Percentiles rank a stretch among this genome's conserved stretches.
Conservation (phyloP, 2,888 invertebrate species). For the Leucania comma region DNA sequence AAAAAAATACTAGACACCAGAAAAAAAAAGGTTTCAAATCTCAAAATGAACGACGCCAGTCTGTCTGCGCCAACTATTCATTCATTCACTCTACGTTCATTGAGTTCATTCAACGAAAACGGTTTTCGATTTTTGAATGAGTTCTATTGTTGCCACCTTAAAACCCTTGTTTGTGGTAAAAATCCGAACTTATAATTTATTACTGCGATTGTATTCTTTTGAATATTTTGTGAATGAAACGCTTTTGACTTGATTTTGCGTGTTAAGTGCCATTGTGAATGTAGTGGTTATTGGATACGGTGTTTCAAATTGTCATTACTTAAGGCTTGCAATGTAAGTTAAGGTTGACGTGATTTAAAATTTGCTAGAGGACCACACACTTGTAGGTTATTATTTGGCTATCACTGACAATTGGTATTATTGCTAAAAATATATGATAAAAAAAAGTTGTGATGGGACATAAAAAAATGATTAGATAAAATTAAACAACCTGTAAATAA, state of each 20-base stretch:
- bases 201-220: constrained; percentile 45
- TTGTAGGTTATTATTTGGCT: neutral
- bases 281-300: constrained; percentile 50
- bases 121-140: constrained; percentile 63
- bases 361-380: constrained; percentile 51
- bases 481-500: too few relatives aligned
- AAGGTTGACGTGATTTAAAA: constrained; percentile 8
- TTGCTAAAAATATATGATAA: too few relatives aligned
- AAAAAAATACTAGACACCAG: constrained; percentile 50
- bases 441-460: too few relatives aligned
- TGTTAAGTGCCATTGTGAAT: constrained; percentile 60
- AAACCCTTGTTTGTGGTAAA: constrained; percentile 64
- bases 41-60: constrained; percentile 76
- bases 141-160: constrained; percentile 60
- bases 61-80: constrained; percentile 73
- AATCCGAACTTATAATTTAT: constrained; percentile 64
- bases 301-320: constrained; percentile 60
- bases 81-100: constrained; percentile 68
- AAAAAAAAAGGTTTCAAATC: constrained; percentile 70
- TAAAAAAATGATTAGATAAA: too few relatives aligned
- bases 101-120: constrained; percentile 69
- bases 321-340: constrained; percentile 29
- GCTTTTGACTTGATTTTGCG: constrained; percentile 63
- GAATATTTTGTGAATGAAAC: constrained; percentile 56
- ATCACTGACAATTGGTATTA: neutral